Evolutionary conservation across 2,888 invertebrate genomes (phyloP).

Genomic region (Tiliacea citrago): DNA sequence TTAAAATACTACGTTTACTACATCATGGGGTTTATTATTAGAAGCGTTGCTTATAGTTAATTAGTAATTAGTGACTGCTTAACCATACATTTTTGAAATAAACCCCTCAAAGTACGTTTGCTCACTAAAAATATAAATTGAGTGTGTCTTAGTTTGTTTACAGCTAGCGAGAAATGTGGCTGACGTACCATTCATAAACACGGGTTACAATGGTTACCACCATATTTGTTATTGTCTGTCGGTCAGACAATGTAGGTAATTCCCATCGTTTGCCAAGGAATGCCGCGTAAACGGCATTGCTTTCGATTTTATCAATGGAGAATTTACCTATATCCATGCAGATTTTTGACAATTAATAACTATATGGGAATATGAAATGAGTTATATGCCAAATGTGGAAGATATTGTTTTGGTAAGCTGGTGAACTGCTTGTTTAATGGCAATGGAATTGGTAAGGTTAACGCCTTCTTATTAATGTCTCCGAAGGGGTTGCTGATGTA

Average conservation of each 20-base stretch:
- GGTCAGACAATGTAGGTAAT: conserved; percentile 63
- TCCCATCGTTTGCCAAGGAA: conserved; percentile 64
- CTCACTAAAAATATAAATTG: conserved; percentile 14
- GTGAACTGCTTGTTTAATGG: background rate
- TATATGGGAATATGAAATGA: background rate
- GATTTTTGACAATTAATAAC: background rate
- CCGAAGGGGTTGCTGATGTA: background rate
- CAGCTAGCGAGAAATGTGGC: conserved; percentile 55
- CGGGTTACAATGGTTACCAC: conserved; percentile 67
- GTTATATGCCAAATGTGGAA: background rate
- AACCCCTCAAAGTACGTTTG: background rate
- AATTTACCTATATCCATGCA: background rate
- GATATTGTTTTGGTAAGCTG: background rate
- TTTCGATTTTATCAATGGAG: conserved; percentile 31
- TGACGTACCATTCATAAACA: conserved; percentile 73
- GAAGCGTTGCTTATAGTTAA: too few relatives aligned
- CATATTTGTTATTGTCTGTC: conserved; percentile 64
- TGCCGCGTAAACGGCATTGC: conserved; percentile 31
- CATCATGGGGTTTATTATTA: too few relatives aligned
- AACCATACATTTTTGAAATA: background rate
- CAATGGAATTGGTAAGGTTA: background rate
- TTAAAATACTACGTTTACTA: background rate
- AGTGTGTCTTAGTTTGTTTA: conserved; percentile 54
- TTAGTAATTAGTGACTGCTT: background rate
- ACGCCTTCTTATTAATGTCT: background rate